These are phyloP conservation scores for Drosophila kanekoi DNA, from an alignment of 2,888 invertebrate genomes.

Conservation along the genomic window DNA sequence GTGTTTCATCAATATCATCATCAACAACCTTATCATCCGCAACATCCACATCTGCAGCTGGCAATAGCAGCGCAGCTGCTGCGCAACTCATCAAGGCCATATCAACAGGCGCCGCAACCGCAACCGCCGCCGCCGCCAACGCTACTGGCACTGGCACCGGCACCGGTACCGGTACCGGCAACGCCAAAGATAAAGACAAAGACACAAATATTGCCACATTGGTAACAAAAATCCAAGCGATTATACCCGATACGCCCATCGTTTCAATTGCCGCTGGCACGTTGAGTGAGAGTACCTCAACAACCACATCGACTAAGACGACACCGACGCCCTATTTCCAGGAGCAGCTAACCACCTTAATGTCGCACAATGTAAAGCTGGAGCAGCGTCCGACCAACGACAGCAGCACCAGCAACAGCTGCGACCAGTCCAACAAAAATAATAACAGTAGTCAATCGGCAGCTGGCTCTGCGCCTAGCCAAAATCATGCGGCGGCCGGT, in stretches of 20 bases:
- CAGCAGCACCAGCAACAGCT: conserved; percentile 20
- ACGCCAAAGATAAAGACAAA: conserved; percentile 3
- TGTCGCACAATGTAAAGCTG: conserved; percentile 64
- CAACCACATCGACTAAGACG: conserved; percentile 82
- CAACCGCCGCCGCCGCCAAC: conserved; percentile 5
- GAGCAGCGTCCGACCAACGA: conserved; percentile 36
- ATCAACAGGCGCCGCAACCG: conserved; percentile 57
- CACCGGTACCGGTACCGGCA: conserved; percentile 1
- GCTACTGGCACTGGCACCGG: too few species aligned
- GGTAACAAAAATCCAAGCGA: conserved; percentile 70
- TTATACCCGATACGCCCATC: conserved; percentile 81
- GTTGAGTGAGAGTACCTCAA: conserved; percentile 81
- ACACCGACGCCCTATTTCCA: conserved; percentile 78
- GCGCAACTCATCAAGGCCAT: conserved; percentile 61
- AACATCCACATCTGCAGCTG: conserved; percentile 37
- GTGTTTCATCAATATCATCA: conserved; percentile 57
- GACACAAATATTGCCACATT: conserved; percentile 47
- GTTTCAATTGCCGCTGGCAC: conserved; percentile 82
- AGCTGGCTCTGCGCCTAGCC: conserved; percentile 15
- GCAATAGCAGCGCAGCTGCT: conserved; percentile 43
- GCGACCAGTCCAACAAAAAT: conserved; percentile 21
- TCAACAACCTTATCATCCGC: conserved; percentile 47
- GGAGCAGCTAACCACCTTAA: conserved; percentile 63
- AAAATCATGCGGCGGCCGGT: conserved; percentile 39
- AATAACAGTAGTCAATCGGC: conserved; percentile 15